Percentiles rank a stretch among this genome's conserved stretches.
Conservation (phyloP, 2,113 vertebrate genomes). For the Chunga burmeisteri region DNA sequence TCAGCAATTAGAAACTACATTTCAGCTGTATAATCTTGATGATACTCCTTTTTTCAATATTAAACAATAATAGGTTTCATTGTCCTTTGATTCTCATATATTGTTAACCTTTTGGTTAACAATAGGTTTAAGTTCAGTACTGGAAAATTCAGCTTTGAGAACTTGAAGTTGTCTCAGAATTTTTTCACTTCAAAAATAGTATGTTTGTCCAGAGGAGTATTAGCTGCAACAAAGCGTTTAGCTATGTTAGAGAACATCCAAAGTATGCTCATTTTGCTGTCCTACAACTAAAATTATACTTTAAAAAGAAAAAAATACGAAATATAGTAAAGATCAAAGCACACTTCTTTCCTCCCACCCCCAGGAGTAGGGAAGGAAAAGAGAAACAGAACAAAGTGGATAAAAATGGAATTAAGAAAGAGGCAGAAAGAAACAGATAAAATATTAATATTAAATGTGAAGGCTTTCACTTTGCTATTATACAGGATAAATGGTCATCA, state of each 20-base stretch:
- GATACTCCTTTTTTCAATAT: not conserved
- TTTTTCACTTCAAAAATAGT: not conserved
- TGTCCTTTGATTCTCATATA: not conserved
- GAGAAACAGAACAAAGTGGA: not conserved
- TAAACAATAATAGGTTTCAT: not conserved
- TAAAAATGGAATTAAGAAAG: conserved; percentile 17
- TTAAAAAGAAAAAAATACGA: not conserved
- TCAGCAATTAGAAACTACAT: not conserved
- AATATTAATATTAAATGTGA: not conserved
- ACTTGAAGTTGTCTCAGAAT: not conserved
- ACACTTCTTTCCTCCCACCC: not conserved
- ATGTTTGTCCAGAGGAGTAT: not conserved
- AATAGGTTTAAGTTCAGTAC: not conserved
- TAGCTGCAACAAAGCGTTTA: not conserved
- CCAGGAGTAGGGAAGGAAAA: not conserved
- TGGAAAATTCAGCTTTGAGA: not conserved
- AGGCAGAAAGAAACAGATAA: not conserved
- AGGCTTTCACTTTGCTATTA: not conserved
- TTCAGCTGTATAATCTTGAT: not conserved
- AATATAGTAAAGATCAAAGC: conserved; percentile 45
- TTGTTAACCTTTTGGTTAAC: not conserved
- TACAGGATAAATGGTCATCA: not conserved
- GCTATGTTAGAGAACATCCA: not conserved
- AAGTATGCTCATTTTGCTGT: not conserved
- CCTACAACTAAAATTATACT: not conserved